These are phyloP conservation scores for Halotydeus destructor DNA, from an alignment of 1,140 invertebrate genomes.

Conservation along the genomic window DNA sequence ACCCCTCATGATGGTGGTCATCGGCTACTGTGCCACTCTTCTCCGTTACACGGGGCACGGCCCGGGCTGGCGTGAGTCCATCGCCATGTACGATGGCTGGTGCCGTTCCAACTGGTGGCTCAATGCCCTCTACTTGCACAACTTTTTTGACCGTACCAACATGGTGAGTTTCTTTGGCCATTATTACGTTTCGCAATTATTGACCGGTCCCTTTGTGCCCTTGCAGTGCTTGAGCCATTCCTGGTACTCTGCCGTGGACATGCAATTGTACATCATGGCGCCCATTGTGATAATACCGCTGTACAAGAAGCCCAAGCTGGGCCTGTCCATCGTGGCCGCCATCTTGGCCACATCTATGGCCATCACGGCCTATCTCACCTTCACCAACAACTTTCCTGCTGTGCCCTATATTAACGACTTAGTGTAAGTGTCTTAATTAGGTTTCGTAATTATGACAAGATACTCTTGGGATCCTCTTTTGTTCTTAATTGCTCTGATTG, in stretches of 20 bases:
- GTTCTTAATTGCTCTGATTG: neutral
- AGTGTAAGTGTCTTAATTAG: conserved; percentile 15
- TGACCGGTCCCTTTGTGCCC: neutral
- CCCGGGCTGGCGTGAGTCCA: conserved; percentile 16
- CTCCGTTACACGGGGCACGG: conserved; percentile 17
- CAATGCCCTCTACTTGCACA: conserved; percentile 20
- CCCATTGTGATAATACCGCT: conserved; percentile 21
- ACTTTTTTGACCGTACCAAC: conserved; percentile 19
- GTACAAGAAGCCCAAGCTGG: conserved; percentile 12
- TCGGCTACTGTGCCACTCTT: conserved; percentile 16
- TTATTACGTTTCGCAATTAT: neutral
- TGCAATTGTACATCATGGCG: conserved; percentile 22
- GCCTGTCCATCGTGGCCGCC: conserved; percentile 3
- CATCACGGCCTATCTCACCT: conserved; percentile 15
- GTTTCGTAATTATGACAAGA: neutral
- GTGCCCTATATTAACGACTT: conserved; percentile 18
- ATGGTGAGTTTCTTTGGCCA: conserved; percentile 19
- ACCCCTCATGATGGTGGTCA: conserved; percentile 18
- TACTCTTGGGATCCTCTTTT: neutral
- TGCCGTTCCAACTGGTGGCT: conserved; percentile 21
- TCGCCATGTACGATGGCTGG: conserved; percentile 18
- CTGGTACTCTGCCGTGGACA: conserved; percentile 24
- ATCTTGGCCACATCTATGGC: conserved; percentile 10
- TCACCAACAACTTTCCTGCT: conserved; percentile 17
- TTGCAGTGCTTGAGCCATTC: conserved; percentile 22